Percentiles rank a stretch among this genome's conserved stretches.
phyloP scores from a whole-genome alignment of 2,113 vertebrate species.

The Laticauda colubrina region DNA sequence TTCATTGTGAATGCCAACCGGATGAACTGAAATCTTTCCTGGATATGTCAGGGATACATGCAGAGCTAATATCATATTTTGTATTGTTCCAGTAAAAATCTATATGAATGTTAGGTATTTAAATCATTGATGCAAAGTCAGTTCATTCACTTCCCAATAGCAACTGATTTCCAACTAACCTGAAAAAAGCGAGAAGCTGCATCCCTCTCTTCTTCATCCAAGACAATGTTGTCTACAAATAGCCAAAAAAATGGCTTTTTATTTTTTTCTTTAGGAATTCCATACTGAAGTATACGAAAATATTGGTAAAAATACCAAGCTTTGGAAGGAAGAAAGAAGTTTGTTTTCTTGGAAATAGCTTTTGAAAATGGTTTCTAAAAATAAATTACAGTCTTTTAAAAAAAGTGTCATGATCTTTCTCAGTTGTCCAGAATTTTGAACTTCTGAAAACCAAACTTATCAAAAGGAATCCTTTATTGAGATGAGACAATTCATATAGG shows the following conservation, averaged over 20 bases:
- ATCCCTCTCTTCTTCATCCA: slow-evolving; percentile 14
- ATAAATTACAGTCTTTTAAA: neutral
- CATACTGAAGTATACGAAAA: slow-evolving; percentile 44
- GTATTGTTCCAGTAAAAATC: neutral
- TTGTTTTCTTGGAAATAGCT: neutral
- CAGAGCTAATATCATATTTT: neutral
- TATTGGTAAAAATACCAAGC: slow-evolving; percentile 32
- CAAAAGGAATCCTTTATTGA: too few species aligned
- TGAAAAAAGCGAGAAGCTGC: slow-evolving; percentile 41
- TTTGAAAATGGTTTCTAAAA: neutral
- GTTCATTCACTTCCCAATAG: neutral
- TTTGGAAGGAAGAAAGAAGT: rapidly evolving
- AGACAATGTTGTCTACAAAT: slow-evolving; percentile 38
- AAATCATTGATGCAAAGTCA: neutral
- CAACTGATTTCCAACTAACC: slow-evolving; percentile 12
- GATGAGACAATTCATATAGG: too few species aligned
- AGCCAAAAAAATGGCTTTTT: slow-evolving; percentile 28
- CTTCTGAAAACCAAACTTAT: too few species aligned
- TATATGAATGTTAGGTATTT: neutral
- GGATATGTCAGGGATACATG: neutral
- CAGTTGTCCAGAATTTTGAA: neutral
- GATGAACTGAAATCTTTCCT: neutral
- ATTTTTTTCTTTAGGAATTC: neutral
- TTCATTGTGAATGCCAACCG: neutral
- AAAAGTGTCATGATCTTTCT: neutral